Conservation (phyloP, 2,888 invertebrate species). For the Yponomeuta malinellus region DNA sequence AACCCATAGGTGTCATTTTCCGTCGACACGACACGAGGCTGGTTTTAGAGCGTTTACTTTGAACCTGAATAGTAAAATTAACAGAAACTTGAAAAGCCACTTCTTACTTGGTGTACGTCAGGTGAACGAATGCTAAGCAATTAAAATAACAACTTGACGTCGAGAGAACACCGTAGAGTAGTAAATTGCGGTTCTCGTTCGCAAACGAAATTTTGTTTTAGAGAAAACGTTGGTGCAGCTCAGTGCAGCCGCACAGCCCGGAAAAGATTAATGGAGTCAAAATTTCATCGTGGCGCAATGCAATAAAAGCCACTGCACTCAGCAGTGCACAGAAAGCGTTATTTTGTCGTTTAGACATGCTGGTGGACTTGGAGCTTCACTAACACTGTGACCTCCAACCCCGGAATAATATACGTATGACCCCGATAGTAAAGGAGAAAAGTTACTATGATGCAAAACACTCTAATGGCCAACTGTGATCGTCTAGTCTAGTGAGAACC, state of each 20-base stretch:
- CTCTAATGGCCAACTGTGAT: too few species aligned
- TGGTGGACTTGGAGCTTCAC: not conserved
- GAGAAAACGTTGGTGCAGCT: constrained; percentile 27
- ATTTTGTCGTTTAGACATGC: constrained; percentile 52
- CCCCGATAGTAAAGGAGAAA: too few species aligned
- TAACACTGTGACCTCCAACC: too few species aligned
- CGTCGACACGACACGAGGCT: not conserved
- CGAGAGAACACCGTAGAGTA: not conserved
- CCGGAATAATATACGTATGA: too few species aligned
- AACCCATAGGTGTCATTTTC: not conserved
- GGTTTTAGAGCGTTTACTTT: not conserved
- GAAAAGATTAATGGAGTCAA: constrained; percentile 69
- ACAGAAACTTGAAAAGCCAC: not conserved
- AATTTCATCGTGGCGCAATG: constrained; percentile 65
- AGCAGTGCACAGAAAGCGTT: constrained; percentile 41
- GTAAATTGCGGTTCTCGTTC: constrained; percentile 13
- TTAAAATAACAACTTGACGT: constrained; percentile 12
- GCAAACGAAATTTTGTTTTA: constrained; percentile 11
- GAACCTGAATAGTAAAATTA: not conserved
- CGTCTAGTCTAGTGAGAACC: too few species aligned
- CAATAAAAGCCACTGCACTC: constrained; percentile 56
- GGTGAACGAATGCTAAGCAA: constrained; percentile 3
- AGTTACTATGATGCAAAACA: too few species aligned
- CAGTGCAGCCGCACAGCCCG: constrained; percentile 39
- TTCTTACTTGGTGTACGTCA: constrained; percentile 32